These are phyloP conservation scores for Griposia aprilina DNA, from an alignment of 2,888 invertebrate genomes.

Conservation along the genomic window DNA sequence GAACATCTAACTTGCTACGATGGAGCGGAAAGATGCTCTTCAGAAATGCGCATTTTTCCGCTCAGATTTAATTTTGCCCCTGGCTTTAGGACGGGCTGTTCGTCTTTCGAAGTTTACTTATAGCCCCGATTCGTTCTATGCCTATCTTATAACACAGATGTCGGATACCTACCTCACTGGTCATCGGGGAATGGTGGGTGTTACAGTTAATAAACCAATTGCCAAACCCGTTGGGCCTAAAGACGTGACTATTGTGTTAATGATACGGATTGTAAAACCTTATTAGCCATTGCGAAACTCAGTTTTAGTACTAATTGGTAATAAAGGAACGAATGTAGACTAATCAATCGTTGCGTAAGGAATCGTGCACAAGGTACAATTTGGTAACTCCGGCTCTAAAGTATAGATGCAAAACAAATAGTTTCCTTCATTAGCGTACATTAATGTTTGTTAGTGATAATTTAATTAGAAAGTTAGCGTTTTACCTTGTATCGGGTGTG, in stretches of 20 bases:
- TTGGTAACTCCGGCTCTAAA: slow-evolving; percentile 44
- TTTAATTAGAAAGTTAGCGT: slow-evolving; percentile 61
- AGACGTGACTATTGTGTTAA: slow-evolving; percentile 43
- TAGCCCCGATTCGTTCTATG: slow-evolving; percentile 6
- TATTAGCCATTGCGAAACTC: slow-evolving; percentile 44
- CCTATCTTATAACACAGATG: slow-evolving; percentile 18
- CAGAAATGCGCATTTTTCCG: slow-evolving; percentile 1
- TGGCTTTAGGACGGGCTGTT: background rate
- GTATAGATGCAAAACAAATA: slow-evolving; percentile 23
- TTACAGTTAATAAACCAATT: slow-evolving; percentile 47
- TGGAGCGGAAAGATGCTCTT: slow-evolving; percentile 12
- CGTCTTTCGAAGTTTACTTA: background rate
- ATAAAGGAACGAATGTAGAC: slow-evolving; percentile 42
- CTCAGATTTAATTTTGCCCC: background rate
- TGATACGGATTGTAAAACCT: slow-evolving; percentile 41
- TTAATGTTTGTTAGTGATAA: slow-evolving; percentile 55
- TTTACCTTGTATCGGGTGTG: slow-evolving; percentile 92
- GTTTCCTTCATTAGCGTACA: slow-evolving; percentile 36
- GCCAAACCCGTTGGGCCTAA: slow-evolving; percentile 24
- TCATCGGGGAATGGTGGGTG: slow-evolving; percentile 39
- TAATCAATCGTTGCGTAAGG: slow-evolving; percentile 55
- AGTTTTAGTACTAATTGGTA: slow-evolving; percentile 39
- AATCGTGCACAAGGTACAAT: slow-evolving; percentile 47
- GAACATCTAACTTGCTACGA: slow-evolving; percentile 21
- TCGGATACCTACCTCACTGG: slow-evolving; percentile 7